These are phyloP conservation scores for Trichechus manatus DNA, from an alignment of 2,113 vertebrate species.

Conservation along the genomic window DNA sequence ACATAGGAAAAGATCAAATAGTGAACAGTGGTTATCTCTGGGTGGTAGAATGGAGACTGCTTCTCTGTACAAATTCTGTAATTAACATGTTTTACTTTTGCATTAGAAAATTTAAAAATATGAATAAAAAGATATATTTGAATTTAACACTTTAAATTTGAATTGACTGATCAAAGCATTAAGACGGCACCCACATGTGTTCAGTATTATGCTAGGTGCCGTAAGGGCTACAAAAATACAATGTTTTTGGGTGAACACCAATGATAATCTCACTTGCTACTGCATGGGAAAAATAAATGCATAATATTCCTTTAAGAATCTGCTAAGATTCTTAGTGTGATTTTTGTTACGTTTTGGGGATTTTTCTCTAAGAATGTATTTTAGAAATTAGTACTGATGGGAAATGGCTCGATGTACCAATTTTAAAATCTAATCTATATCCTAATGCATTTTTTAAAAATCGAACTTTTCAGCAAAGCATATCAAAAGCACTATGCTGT, in stretches of 20 bases:
- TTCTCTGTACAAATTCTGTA: too few relatives aligned
- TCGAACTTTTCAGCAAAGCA: slow-evolving; percentile 14
- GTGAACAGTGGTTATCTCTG: too few relatives aligned
- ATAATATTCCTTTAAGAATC: not conserved
- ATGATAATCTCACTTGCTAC: not conserved
- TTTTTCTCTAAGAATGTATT: slow-evolving; percentile 26
- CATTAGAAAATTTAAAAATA: not conserved
- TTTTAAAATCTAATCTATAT: slow-evolving; percentile 42
- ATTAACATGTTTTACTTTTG: too few relatives aligned
- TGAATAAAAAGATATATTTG: not conserved
- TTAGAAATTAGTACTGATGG: not conserved
- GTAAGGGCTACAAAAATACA: not conserved
- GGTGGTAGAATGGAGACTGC: too few relatives aligned
- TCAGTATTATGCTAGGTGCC: not conserved
- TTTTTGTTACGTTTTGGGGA: slow-evolving; percentile 19
- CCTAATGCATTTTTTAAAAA: not conserved
- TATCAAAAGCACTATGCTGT: slow-evolving; percentile 1
- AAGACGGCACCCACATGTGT: not conserved
- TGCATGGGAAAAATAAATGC: not conserved
- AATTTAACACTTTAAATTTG: not conserved
- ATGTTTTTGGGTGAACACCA: not conserved
- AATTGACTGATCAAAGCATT: not conserved
- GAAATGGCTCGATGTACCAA: not conserved
- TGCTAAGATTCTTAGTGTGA: not conserved
- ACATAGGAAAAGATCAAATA: too few relatives aligned